Conservation (phyloP, 1,140 invertebrate genomes). For the Diachasmimorpha longicaudata region DNA sequence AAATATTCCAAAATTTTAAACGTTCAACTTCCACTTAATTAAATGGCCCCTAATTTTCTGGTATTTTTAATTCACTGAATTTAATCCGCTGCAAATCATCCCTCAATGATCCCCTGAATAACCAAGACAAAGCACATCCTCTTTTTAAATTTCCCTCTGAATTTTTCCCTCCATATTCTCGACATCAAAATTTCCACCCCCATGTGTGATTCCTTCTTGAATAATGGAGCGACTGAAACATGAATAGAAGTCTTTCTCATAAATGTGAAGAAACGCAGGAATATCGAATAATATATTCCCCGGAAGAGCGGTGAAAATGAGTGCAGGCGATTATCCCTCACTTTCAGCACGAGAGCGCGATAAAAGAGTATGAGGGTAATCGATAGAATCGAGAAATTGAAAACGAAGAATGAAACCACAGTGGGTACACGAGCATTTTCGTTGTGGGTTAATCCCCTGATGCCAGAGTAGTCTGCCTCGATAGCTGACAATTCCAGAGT, state of each 20-base stretch:
- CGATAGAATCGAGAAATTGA: not conserved
- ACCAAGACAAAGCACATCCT: no score
- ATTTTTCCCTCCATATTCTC: no score
- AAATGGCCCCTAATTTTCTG: no score
- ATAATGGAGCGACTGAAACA: not conserved
- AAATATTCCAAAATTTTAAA: no score
- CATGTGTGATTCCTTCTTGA: not conserved
- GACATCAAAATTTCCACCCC: no score
- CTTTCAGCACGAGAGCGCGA: not conserved
- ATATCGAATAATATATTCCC: not conserved
- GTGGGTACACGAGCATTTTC: slow-evolving; percentile 45
- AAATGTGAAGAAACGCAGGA: not conserved
- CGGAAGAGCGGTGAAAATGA: not conserved
- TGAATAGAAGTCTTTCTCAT: not conserved
- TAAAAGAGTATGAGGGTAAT: not conserved
- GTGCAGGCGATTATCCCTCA: not conserved
- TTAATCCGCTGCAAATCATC: no score
- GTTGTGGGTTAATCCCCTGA: slow-evolving; percentile 53
- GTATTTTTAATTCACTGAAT: no score
- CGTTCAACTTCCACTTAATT: no score
- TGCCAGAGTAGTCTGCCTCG: slow-evolving; percentile 35
- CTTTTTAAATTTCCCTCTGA: no score
- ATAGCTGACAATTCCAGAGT: slow-evolving; percentile 54
- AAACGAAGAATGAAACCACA: not conserved
- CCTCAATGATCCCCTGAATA: no score